Conservation (phyloP, 2,888 invertebrate species). For the Galerucella nymphaeae region DNA sequence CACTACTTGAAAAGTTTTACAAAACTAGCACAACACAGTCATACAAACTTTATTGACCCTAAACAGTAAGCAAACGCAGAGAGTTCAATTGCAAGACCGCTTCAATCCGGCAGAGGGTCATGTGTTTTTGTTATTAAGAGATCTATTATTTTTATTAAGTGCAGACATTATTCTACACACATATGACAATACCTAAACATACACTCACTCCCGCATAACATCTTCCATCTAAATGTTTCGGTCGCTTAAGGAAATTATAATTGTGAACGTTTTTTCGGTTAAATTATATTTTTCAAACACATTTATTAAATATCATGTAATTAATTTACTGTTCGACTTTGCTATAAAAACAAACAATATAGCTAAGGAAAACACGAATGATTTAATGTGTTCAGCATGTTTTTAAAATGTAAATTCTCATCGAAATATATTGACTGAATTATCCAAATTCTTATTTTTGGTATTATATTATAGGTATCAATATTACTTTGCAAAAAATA, state of each 20-base stretch:
- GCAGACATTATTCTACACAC: conserved; percentile 27
- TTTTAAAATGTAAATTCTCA: no score
- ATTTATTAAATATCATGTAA: neutral
- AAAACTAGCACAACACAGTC: neutral
- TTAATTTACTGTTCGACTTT: neutral
- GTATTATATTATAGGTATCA: no score
- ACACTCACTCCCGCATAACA: conserved; percentile 7
- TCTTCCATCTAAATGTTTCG: conserved; percentile 4
- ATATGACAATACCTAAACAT: neutral
- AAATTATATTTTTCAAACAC: neutral
- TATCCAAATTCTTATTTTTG: no score
- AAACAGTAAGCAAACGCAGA: conserved; percentile 11
- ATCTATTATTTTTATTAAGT: conserved; percentile 42
- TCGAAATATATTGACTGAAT: no score
- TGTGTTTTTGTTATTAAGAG: conserved; percentile 47
- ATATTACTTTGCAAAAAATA: no score
- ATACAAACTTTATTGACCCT: neutral
- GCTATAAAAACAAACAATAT: neutral
- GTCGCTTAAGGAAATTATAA: neutral
- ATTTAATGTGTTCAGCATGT: neutral
- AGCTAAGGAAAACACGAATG: neutral
- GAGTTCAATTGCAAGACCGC: conserved; percentile 39
- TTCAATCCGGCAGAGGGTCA: conserved; percentile 41
- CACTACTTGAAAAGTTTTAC: neutral
- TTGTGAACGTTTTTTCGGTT: neutral